Evolutionary conservation across 2,113 vertebrate genomes (phyloP), one percentile per base, ranked within the genome.

Genomic region (Sciurus niger): DNA sequence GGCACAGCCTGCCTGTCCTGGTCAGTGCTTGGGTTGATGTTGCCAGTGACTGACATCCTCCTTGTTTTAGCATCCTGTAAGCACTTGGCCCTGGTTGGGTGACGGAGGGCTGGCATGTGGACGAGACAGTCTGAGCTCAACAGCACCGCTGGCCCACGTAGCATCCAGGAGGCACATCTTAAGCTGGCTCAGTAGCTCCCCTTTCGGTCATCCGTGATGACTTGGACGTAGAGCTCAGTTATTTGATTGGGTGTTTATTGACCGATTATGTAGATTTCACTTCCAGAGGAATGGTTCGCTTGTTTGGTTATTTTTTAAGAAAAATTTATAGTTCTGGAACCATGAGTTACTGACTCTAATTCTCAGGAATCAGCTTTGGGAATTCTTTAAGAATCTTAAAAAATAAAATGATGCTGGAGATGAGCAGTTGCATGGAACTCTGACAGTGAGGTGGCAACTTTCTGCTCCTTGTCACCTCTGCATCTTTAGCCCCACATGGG

Each of bases 351-450:
- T 89, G 77, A 83, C 87, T 70, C 12, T 90, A 78, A 78, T 76
- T 92, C 65, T 89, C 76, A 78, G 28, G 34, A 70, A 46, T 89
- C 68, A 85, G n/a, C 83, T 89, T 83, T 90, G 51, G 4, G 55
- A 83, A 37, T 91, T 25, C 48, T 95, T 85, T 87, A 93, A 96
- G 20, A 58, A 58, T 65, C 37, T 97, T 97, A 43, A 92, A 79
- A 74, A 86, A 86, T 55, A 55, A 20, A 55, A 55, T 58, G 55
- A 58, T 58, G 20, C 6, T 63, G 24, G 24, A 7, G 74, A 84
- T 51, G 76, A 84, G 87, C 32, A 53, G 14, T 72, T 72, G 58
- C 32, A 9, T 40, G 53, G 65, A 83, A 87, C 37, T 53, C 76
- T 79, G 40, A 48, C 65, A 78, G 58, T 91, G 89, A 86, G 20